phyloP scores from a whole-genome alignment of 2,888 invertebrate species.

The Heliconius aoede region DNA sequence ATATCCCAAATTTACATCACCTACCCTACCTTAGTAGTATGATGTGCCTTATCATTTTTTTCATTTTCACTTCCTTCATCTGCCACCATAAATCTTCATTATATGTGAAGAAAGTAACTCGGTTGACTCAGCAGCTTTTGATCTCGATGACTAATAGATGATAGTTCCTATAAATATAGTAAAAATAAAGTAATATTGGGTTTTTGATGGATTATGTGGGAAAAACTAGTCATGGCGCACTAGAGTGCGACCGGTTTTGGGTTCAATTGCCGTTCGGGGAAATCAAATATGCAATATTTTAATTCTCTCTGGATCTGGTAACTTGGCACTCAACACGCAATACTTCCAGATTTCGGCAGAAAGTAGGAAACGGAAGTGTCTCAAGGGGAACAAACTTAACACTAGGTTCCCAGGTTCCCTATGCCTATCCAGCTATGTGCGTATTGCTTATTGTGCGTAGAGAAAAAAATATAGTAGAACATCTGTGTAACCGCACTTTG shows the following conservation, averaged over 20 bases:
- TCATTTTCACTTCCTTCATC: background rate
- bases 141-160: slow-evolving; percentile 18
- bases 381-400: too few relatives aligned
- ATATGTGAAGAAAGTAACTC: slow-evolving; percentile 49
- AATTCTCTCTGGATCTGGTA: background rate
- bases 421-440: too few relatives aligned
- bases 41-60: background rate
- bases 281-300: too few relatives aligned
- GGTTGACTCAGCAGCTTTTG: slow-evolving; percentile 53
- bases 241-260: background rate
- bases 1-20: slow-evolving; percentile 22
- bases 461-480: background rate
- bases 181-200: background rate
- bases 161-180: background rate
- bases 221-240: background rate
- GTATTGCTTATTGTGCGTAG: too few relatives aligned
- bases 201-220: background rate
- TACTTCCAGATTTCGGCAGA: too few relatives aligned
- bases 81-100: slow-evolving; percentile 12
- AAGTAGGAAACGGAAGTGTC: too few relatives aligned
- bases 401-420: too few relatives aligned
- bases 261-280: background rate
- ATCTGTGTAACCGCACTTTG: background rate
- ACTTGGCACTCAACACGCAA: background rate
- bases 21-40: slow-evolving; percentile 5